phyloP scores from a whole-genome alignment of 2,797 vertebrate genomes.

The Thalassophryne amazonica region DNA sequence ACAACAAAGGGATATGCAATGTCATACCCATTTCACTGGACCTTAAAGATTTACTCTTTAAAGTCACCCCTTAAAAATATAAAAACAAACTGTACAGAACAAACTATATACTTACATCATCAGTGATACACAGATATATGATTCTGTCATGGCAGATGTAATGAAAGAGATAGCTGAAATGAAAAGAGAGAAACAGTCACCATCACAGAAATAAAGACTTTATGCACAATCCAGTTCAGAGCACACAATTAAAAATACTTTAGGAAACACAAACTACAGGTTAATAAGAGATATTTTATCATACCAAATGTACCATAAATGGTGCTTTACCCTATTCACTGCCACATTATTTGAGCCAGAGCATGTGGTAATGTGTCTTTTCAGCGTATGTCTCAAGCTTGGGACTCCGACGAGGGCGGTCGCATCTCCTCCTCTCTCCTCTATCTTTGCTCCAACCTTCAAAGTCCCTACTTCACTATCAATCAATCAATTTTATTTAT shows the following conservation, averaged over 20 bases:
- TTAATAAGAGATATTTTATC: not conserved
- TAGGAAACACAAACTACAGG: not conserved
- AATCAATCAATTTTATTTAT: too few relatives aligned
- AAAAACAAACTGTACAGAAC: not conserved
- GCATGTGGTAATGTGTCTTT: not conserved
- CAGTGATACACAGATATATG: slow-evolving; percentile 96
- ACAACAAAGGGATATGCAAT: not conserved
- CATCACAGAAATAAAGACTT: not conserved
- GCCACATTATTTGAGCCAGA: not conserved
- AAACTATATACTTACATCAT: slow-evolving; percentile 87
- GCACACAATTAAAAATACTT: not conserved
- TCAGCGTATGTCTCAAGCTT: not conserved
- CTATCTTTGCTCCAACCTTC: too few relatives aligned
- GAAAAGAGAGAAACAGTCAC: not conserved
- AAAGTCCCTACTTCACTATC: too few relatives aligned
- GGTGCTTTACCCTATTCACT: not conserved
- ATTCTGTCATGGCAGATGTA: slow-evolving; percentile 99
- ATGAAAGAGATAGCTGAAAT: slow-evolving; percentile 93
- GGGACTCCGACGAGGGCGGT: too few relatives aligned
- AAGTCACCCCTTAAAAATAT: not conserved
- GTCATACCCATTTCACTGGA: not conserved
- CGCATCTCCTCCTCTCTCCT: too few relatives aligned
- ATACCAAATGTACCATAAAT: not conserved
- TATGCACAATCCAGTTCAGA: too few relatives aligned
- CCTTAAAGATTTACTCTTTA: not conserved